Evolutionary conservation across 2,797 vertebrate species (phyloP).

Genomic region (Pristis pectinata): DNA sequence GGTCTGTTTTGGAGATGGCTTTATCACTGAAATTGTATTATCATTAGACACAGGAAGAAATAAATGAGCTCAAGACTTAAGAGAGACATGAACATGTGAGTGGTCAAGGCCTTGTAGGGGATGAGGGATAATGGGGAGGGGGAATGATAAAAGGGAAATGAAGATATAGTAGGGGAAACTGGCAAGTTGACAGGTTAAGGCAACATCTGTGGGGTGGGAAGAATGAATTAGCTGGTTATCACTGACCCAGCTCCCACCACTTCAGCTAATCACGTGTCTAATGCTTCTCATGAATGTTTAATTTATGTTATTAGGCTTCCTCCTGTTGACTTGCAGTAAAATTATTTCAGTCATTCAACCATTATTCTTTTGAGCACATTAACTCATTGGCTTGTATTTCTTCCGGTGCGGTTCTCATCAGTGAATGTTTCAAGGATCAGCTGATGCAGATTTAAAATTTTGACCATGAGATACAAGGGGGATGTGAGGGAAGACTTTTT

Average conservation of each 20-base stretch:
- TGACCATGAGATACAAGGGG: too few relatives aligned
- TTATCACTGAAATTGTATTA: neutral
- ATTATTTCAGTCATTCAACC: neutral
- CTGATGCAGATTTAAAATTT: too few relatives aligned
- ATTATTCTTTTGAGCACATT: neutral
- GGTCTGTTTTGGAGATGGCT: neutral
- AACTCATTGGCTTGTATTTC: neutral
- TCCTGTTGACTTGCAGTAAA: neutral
- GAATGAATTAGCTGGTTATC: neutral
- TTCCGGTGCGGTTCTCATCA: neutral
- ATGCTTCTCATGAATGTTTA: neutral
- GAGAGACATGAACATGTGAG: neutral
- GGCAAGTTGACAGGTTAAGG: neutral
- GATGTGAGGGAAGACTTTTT: too few relatives aligned
- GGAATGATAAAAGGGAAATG: neutral
- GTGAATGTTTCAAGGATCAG: too few relatives aligned
- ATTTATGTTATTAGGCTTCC: neutral
- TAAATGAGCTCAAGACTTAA: neutral
- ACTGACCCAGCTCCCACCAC: neutral
- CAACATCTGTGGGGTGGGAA: too few relatives aligned
- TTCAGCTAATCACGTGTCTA: neutral
- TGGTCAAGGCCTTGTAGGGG: too few relatives aligned
- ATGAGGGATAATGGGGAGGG: neutral
- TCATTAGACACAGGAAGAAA: neutral
- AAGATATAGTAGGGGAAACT: neutral